These are phyloP conservation scores for Reticulitermes lucifugus DNA, from an alignment of 2,888 invertebrate species.

Conservation along the genomic window DNA sequence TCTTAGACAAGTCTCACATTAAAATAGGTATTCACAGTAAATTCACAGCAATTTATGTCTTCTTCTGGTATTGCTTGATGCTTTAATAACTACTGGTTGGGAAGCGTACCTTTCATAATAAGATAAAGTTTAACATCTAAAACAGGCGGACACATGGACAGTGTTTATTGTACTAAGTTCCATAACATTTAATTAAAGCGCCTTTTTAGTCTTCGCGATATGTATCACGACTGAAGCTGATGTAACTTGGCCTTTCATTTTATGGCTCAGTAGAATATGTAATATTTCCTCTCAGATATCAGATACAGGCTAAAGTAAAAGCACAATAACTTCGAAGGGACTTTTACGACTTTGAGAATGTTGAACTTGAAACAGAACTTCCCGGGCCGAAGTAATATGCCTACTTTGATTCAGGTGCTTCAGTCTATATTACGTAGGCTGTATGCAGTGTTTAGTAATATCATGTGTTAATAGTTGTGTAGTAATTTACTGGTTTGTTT, in stretches of 20 bases:
- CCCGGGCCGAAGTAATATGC: too few relatives aligned
- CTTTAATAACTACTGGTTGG: not conserved
- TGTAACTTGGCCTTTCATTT: not conserved
- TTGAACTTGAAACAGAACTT: not conserved
- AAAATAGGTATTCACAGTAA: slow-evolving; percentile 23
- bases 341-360: slow-evolving; percentile 3
- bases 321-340: not conserved
- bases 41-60: not conserved
- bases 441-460: too few relatives aligned
- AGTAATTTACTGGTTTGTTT: too few relatives aligned
- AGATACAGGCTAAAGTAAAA: not conserved
- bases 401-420: too few relatives aligned
- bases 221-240: not conserved
- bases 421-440: too few relatives aligned
- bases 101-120: not conserved
- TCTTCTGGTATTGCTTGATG: not conserved
- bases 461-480: too few relatives aligned
- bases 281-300: not conserved
- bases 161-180: not conserved
- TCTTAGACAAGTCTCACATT: slow-evolving; percentile 29
- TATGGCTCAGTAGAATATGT: not conserved
- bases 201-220: not conserved
- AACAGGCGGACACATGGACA: not conserved
- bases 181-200: slow-evolving; percentile 1
- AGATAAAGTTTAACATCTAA: too few relatives aligned